A percentile compares a stretch with the other conserved stretches of the same genome.
Conservation (phyloP, 2,888 invertebrate species). For the Diploptera punctata region DNA sequence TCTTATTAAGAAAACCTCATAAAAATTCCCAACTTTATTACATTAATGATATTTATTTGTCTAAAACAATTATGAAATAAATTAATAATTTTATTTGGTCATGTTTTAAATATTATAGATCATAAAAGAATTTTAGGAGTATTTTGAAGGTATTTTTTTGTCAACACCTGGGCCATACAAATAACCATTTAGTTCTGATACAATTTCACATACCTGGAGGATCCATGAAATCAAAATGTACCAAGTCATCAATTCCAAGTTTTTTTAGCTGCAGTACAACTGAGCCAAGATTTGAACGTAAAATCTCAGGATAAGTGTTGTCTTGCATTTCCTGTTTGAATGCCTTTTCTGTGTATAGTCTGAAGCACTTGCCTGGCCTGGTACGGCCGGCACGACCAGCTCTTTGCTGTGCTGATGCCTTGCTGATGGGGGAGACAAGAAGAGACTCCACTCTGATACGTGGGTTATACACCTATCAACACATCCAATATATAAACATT, state of each 20-base stretch:
- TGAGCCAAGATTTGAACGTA: constrained; percentile 92
- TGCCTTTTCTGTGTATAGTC: constrained; percentile 93
- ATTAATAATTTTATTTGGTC: too few relatives aligned
- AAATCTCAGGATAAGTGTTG: constrained; percentile 97
- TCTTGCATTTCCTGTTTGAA: constrained; percentile 99
- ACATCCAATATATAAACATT: too few relatives aligned
- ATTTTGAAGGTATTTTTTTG: too few relatives aligned
- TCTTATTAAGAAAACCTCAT: too few relatives aligned
- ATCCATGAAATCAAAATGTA: constrained; percentile 99
- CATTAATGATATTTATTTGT: too few relatives aligned
- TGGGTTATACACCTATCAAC: constrained; percentile 77
- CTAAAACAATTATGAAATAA: too few relatives aligned
- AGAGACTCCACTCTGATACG: constrained; percentile 94
- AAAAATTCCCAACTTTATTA: too few relatives aligned
- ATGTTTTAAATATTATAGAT: too few relatives aligned
- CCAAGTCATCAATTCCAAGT: constrained; percentile 97
- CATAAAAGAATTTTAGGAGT: too few relatives aligned
- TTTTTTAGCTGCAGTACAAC: constrained; percentile 99
- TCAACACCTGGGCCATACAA: too few relatives aligned
- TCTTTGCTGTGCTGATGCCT: constrained; percentile 98
- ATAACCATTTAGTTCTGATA: too few relatives aligned
- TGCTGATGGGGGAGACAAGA: constrained; percentile 97
- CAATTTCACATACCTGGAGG: constrained; percentile 71
- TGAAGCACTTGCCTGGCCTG: constrained; percentile 97
- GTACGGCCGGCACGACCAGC: constrained; percentile 98